phyloP scores from a whole-genome alignment of 2,888 invertebrate genomes.

The Griposia aprilina region DNA sequence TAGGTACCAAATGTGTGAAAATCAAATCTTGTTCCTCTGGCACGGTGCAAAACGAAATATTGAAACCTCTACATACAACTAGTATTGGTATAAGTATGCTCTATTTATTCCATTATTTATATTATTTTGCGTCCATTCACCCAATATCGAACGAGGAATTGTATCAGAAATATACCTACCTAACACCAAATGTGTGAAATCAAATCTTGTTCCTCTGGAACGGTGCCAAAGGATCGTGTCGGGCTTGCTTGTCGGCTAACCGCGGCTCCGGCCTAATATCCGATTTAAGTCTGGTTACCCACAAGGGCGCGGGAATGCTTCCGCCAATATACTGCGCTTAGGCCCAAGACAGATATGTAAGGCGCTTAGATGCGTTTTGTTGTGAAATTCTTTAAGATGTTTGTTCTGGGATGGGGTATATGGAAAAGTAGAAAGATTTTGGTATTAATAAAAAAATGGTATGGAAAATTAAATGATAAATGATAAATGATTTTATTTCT shows the following conservation, averaged over 20 bases:
- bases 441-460: background rate
- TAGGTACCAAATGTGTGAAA: slow-evolving; percentile 45
- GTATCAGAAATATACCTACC: slow-evolving; percentile 27
- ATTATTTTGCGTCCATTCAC: slow-evolving; percentile 1
- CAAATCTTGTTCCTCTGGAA: slow-evolving; percentile 59
- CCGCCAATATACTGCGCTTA: slow-evolving; percentile 33
- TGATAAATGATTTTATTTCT: no score
- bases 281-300: slow-evolving; percentile 68
- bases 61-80: background rate
- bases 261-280: slow-evolving; percentile 68
- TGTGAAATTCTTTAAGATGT: background rate
- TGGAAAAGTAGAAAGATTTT: background rate
- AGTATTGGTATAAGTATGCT: background rate
- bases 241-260: slow-evolving; percentile 62
- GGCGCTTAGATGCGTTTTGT: background rate
- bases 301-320: slow-evolving; percentile 36
- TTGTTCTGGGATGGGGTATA: background rate
- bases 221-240: slow-evolving; percentile 68
- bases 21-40: slow-evolving; percentile 55
- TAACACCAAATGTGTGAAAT: slow-evolving; percentile 49
- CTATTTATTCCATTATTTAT: slow-evolving; percentile 18
- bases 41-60: slow-evolving; percentile 62
- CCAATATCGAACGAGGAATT: slow-evolving; percentile 8
- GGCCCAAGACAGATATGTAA: background rate
- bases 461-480: background rate